phyloP scores from a whole-genome alignment of 2,888 invertebrate genomes.

The Xanthorhoe designata region DNA sequence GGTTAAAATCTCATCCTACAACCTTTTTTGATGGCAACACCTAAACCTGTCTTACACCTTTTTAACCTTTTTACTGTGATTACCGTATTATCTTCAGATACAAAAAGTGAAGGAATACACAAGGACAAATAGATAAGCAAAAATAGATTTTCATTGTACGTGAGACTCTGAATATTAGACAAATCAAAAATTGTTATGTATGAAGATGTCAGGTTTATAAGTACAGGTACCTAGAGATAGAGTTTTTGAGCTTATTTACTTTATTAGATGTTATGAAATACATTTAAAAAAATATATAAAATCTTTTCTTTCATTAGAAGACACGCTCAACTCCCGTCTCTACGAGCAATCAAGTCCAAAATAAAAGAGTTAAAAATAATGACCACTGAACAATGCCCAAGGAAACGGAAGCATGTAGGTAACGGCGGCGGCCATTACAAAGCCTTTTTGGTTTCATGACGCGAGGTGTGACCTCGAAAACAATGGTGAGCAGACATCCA shows the following conservation, averaged over 20 bases:
- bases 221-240: too few relatives aligned
- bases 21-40: not conserved
- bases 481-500: conserved; percentile 34
- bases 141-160: too few relatives aligned
- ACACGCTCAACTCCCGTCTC: not conserved
- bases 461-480: conserved; percentile 58
- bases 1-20: not conserved
- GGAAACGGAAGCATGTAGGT: conserved; percentile 67
- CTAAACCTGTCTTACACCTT: not conserved
- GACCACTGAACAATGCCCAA: conserved; percentile 45
- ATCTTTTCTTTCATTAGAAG: not conserved
- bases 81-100: too few relatives aligned
- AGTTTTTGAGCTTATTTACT: too few relatives aligned
- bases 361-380: conserved; percentile 25
- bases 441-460: conserved; percentile 52
- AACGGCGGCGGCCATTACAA: conserved; percentile 57
- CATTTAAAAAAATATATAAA: too few relatives aligned
- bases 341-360: conserved; percentile 27
- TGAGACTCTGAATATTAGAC: too few relatives aligned
- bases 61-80: too few relatives aligned
- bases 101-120: too few relatives aligned
- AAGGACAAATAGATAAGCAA: too few relatives aligned
- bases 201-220: too few relatives aligned
- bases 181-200: too few relatives aligned
- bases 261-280: too few relatives aligned